phyloP scores from a whole-genome alignment of 2,888 invertebrate genomes.

The Apoderus coryli region DNA sequence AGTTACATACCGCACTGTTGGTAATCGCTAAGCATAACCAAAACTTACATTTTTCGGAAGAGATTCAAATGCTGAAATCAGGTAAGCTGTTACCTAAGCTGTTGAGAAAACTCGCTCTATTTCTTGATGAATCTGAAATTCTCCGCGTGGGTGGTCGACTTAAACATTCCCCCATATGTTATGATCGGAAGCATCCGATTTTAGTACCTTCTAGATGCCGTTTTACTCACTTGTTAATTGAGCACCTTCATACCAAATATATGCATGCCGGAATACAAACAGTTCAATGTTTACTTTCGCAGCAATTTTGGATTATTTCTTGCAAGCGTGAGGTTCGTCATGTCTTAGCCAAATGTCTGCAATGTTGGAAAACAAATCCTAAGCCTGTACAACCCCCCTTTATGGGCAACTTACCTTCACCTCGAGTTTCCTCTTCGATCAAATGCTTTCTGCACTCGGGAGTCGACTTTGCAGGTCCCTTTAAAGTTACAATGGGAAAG shows the following conservation, averaged over 20 bases:
- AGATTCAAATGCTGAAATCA: not conserved
- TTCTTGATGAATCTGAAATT: not conserved
- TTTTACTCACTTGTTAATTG: slow-evolving; percentile 1
- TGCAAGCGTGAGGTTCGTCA: not conserved
- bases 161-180: not conserved
- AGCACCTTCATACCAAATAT: slow-evolving; percentile 4
- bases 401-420: slow-evolving; percentile 2
- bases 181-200: slow-evolving; percentile 1
- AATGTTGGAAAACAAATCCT: slow-evolving; percentile 4
- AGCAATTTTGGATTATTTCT: slow-evolving; percentile 4
- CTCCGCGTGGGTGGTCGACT: too few species aligned
- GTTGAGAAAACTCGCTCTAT: not conserved
- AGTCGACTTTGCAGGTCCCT: slow-evolving; percentile 16
- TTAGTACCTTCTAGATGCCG: not conserved
- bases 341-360: too few species aligned
- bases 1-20: too few species aligned
- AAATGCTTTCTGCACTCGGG: slow-evolving; percentile 15
- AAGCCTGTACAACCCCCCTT: slow-evolving; percentile 1
- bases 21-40: too few species aligned
- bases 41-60: slow-evolving; percentile 1
- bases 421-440: slow-evolving; percentile 5
- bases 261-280: slow-evolving; percentile 3
- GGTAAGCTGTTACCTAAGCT: not conserved
- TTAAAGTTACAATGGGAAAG: slow-evolving; percentile 11
- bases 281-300: too few species aligned